These are phyloP conservation scores for Megaleporinus macrocephalus DNA, from an alignment of 2,113 vertebrate species.

Conservation along the genomic window DNA sequence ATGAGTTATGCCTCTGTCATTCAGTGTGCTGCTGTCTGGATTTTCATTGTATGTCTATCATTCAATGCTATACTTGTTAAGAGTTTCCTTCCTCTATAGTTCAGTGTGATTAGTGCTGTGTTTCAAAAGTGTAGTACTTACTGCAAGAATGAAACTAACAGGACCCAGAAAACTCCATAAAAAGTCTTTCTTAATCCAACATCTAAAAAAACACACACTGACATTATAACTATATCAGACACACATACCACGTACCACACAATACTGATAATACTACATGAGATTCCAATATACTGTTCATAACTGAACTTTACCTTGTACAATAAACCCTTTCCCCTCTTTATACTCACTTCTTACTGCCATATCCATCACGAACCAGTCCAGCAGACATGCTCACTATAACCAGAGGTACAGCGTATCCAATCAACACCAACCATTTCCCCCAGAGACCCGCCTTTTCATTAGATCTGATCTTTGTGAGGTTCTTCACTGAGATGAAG, in stretches of 20 bases:
- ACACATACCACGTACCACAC: too few relatives aligned
- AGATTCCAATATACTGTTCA: too few relatives aligned
- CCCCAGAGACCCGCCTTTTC: not conserved
- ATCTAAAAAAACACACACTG: conserved; percentile 10
- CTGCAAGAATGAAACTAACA: not conserved
- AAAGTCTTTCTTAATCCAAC: conserved; percentile 32
- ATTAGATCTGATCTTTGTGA: conserved; percentile 12
- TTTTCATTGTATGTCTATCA: too few relatives aligned
- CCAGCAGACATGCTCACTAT: conserved; percentile 18
- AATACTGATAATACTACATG: too few relatives aligned
- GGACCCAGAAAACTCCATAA: not conserved
- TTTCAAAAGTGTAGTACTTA: not conserved
- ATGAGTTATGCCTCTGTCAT: too few relatives aligned
- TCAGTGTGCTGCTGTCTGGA: too few relatives aligned
- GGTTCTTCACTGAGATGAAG: conserved; percentile 67
- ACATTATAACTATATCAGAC: too few relatives aligned
- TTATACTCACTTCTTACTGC: not conserved
- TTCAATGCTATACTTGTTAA: too few relatives aligned
- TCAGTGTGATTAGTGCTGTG: not conserved
- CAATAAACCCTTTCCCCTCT: too few relatives aligned
- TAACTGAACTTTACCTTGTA: too few relatives aligned
- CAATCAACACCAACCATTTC: conserved; percentile 7
- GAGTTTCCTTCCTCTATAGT: too few relatives aligned
- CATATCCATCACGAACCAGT: conserved; percentile 11
- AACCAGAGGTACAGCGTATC: not conserved